phyloP scores from a whole-genome alignment of 2,113 vertebrate genomes.

The Dascyllus trimaculatus region DNA sequence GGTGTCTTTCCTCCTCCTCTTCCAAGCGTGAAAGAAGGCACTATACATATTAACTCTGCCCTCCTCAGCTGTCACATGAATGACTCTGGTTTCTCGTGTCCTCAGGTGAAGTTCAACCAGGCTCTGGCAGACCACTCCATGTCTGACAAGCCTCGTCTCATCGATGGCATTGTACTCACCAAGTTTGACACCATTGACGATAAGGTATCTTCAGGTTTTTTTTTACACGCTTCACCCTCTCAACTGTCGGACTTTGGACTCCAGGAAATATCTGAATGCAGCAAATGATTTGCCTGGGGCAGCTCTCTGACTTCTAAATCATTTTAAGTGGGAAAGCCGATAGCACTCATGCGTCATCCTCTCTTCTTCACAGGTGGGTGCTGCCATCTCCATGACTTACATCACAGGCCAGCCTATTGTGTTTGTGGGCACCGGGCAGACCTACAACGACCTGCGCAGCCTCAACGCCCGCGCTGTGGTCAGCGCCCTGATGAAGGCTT shows the following conservation, averaged over 20 bases:
- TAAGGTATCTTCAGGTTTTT: conserved; percentile 87
- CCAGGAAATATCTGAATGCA: neutral
- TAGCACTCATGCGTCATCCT: conserved; percentile 2
- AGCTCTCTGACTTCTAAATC: neutral
- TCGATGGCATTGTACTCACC: conserved; percentile 98
- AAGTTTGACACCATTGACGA: conserved; percentile 99
- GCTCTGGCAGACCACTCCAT: conserved; percentile 97
- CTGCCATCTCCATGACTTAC: conserved; percentile 99
- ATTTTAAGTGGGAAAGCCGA: conserved; percentile 11
- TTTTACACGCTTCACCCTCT: neutral
- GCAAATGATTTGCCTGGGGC: neutral
- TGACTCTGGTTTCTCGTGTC: neutral
- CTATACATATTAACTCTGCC: neutral
- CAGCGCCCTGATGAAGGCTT: conserved; percentile 98
- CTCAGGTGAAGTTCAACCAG: conserved; percentile 98
- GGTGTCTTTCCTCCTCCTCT: neutral
- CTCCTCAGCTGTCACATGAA: neutral
- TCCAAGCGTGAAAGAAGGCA: neutral
- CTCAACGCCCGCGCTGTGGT: conserved; percentile 97
- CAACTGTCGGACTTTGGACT: neutral
- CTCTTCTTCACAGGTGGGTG: conserved; percentile 89
- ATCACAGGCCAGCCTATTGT: conserved; percentile 99
- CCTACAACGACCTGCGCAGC: conserved; percentile 98
- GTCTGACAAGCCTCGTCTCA: conserved; percentile 94
- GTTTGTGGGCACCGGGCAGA: conserved; percentile 98